phyloP scores from a whole-genome alignment of 2,113 vertebrate genomes.

The Tamias sibiricus region DNA sequence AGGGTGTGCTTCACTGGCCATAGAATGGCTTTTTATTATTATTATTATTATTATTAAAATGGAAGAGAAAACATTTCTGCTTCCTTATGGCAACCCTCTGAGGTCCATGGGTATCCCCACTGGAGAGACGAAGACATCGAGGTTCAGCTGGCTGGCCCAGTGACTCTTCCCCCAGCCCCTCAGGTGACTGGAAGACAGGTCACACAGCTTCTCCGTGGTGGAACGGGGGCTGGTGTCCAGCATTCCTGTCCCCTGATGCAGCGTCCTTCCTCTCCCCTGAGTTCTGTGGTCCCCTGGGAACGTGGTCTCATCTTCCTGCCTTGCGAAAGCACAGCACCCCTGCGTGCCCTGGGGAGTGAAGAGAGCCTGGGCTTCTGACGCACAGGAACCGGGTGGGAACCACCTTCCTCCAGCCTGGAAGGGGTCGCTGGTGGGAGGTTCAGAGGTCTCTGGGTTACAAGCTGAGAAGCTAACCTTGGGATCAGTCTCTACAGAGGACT shows the following conservation, averaged over 20 bases:
- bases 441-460: background rate
- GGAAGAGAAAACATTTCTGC: background rate
- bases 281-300: background rate
- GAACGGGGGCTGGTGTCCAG: fast-evolving
- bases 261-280: background rate
- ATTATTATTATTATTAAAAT: too few species aligned
- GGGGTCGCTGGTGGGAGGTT: background rate
- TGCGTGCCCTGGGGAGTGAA: background rate
- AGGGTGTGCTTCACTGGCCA: background rate
- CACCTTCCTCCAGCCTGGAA: background rate
- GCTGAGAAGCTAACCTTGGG: background rate
- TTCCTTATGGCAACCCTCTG: background rate
- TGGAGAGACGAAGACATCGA: background rate
- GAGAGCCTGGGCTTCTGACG: background rate
- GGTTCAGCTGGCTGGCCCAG: background rate
- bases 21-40: background rate
- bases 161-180: background rate
- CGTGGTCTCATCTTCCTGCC: background rate
- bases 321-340: fast-evolving
- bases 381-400: background rate
- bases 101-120: background rate
- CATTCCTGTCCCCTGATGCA: fast-evolving
- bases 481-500: background rate
- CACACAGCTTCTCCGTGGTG: fast-evolving
- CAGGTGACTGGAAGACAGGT: background rate